phyloP scores from a whole-genome alignment of 2,888 invertebrate species.

The Limnephilus marmoratus region DNA sequence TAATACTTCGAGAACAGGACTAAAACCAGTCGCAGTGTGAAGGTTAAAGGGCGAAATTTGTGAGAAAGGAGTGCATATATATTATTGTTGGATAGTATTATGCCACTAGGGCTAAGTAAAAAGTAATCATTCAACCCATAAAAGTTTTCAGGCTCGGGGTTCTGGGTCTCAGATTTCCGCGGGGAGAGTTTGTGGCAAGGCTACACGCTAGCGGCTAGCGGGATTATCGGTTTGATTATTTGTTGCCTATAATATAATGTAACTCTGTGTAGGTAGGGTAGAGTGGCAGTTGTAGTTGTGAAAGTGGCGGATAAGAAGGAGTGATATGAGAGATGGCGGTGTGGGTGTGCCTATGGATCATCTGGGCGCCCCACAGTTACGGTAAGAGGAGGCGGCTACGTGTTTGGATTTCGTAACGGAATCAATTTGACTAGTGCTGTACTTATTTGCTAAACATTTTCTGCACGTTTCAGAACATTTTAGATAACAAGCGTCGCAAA shows the following conservation, averaged over 20 bases:
- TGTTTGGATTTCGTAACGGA: neutral
- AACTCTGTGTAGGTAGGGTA: neutral
- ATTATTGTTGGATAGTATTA: no score
- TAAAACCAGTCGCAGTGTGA: no score
- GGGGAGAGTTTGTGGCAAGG: neutral
- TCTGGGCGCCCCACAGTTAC: neutral
- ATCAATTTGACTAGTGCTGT: constrained; percentile 18
- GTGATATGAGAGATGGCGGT: neutral
- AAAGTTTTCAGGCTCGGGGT: neutral
- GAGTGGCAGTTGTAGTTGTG: neutral
- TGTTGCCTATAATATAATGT: neutral
- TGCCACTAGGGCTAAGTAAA: no score
- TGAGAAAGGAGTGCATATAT: no score
- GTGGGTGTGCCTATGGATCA: neutral
- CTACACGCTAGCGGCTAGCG: neutral
- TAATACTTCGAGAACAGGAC: no score
- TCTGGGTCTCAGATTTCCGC: neutral
- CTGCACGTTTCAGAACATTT: constrained; percentile 22
- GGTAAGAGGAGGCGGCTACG: neutral
- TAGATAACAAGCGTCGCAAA: constrained; percentile 35
- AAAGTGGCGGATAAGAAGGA: neutral
- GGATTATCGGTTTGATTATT: neutral
- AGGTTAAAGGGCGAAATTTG: no score
- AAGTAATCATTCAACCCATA: no score
- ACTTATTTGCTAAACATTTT: constrained; percentile 21